Conservation (phyloP, 2,113 vertebrate species). For the Psilopsiagon aurifrons region DNA sequence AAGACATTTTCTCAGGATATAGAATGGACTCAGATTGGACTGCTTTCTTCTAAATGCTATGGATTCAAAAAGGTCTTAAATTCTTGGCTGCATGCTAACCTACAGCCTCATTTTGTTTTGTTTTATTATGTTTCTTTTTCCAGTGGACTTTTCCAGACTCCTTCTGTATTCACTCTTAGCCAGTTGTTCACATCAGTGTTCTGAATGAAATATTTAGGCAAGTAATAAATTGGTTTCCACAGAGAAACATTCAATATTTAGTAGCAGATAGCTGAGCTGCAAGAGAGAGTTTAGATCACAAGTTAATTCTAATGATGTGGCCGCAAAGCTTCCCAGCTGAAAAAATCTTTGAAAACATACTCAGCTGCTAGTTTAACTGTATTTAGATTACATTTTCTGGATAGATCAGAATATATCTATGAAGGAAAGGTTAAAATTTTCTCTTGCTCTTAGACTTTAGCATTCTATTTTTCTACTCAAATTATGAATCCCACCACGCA, state of each 20-base stretch:
- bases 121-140: neutral
- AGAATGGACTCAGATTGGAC: too few relatives aligned
- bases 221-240: slow-evolving; percentile 4
- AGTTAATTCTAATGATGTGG: slow-evolving; percentile 38
- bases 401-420: neutral
- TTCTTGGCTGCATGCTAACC: neutral
- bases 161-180: neutral
- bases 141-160: neutral
- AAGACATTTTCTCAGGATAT: too few relatives aligned
- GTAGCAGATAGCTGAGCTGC: neutral
- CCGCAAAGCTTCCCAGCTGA: neutral
- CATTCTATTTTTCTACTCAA: neutral
- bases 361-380: neutral
- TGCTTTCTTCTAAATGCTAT: neutral
- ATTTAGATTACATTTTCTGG: neutral
- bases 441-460: neutral
- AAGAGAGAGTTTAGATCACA: slow-evolving; percentile 31
- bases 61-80: neutral
- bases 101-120: neutral
- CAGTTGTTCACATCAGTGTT: neutral
- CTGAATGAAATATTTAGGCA: slow-evolving; percentile 32
- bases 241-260: slow-evolving; percentile 43
- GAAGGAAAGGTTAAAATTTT: neutral
- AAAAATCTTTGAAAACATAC: neutral
- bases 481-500: neutral